Evolutionary conservation across 2,888 invertebrate genomes (phyloP).

Genomic region (Ethmia dodecea): DNA sequence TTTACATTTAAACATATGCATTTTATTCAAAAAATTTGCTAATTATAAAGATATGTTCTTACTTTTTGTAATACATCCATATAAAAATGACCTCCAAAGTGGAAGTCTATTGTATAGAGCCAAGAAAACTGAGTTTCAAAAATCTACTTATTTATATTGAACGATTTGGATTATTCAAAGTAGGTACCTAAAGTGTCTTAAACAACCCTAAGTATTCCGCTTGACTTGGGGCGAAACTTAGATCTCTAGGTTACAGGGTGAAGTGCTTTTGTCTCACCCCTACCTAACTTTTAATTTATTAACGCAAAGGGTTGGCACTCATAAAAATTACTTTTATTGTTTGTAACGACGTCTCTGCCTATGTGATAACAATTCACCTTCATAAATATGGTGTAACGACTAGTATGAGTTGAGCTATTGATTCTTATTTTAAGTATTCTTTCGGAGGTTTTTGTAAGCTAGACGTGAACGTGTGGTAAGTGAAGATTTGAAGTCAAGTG

Average conservation of each 20-base stretch:
- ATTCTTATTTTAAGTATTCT: slow-evolving; percentile 3
- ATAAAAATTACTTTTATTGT: slow-evolving; percentile 78
- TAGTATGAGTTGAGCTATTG: slow-evolving; percentile 30
- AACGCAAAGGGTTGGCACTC: slow-evolving; percentile 68
- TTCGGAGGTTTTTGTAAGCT: slow-evolving; percentile 19
- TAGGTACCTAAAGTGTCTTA: not conserved
- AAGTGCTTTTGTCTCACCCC: slow-evolving; percentile 69
- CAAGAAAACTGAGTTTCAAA: too few species aligned
- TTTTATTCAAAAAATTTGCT: too few species aligned
- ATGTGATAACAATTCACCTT: slow-evolving; percentile 71
- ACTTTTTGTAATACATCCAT: too few species aligned
- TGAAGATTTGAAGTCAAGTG: slow-evolving; percentile 61
- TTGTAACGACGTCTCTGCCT: slow-evolving; percentile 74
- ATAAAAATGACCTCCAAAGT: too few species aligned
- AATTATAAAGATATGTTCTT: too few species aligned
- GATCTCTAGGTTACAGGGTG: slow-evolving; percentile 60
- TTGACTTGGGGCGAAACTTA: slow-evolving; percentile 55
- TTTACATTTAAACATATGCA: too few species aligned
- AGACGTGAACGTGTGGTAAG: slow-evolving; percentile 42
- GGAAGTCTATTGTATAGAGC: too few species aligned
- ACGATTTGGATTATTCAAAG: too few species aligned
- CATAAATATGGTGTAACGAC: slow-evolving; percentile 30
- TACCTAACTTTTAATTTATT: slow-evolving; percentile 72
- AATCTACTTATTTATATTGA: too few species aligned
- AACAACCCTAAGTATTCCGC: slow-evolving; percentile 38